These are phyloP conservation scores for Balanococcus diminutus DNA, from an alignment of 2,888 invertebrate species.

Conservation along the genomic window DNA sequence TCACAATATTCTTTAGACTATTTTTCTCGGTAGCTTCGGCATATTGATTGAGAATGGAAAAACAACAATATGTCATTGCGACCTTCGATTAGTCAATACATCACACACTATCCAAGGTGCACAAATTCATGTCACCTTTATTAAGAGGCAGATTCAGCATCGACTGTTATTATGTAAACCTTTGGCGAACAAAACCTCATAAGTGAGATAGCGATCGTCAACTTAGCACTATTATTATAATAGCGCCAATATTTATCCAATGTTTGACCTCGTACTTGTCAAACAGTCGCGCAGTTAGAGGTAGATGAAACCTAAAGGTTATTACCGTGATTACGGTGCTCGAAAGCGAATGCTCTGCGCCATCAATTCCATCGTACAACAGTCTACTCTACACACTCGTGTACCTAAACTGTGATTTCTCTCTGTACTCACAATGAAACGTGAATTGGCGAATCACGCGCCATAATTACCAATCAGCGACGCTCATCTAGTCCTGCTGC, in stretches of 20 bases:
- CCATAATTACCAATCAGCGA: conserved; percentile 9
- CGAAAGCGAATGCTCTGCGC: neutral
- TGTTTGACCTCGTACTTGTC: conserved; percentile 8
- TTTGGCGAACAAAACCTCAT: neutral
- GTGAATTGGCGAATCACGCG: conserved; percentile 38
- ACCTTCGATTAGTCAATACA: conserved; percentile 1
- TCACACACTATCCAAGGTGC: neutral
- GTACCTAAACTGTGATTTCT: neutral
- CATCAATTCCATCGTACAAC: neutral
- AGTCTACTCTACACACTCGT: neutral
- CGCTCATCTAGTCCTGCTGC: conserved; percentile 20
- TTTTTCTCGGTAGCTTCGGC: neutral
- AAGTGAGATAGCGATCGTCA: neutral
- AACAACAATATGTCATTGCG: neutral
- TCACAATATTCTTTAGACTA: neutral
- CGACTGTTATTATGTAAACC: neutral
- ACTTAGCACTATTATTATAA: neutral
- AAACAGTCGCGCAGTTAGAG: neutral
- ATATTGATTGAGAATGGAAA: neutral
- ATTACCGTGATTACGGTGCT: conserved; percentile 1
- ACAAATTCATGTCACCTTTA: conserved; percentile 11
- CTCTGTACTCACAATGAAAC: neutral
- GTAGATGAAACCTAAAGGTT: conserved; percentile 10
- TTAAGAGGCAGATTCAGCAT: neutral
- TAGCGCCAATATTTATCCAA: neutral